These are phyloP conservation scores for Callaeas wilsoni DNA, from an alignment of 2,113 vertebrate genomes.

Conservation along the genomic window DNA sequence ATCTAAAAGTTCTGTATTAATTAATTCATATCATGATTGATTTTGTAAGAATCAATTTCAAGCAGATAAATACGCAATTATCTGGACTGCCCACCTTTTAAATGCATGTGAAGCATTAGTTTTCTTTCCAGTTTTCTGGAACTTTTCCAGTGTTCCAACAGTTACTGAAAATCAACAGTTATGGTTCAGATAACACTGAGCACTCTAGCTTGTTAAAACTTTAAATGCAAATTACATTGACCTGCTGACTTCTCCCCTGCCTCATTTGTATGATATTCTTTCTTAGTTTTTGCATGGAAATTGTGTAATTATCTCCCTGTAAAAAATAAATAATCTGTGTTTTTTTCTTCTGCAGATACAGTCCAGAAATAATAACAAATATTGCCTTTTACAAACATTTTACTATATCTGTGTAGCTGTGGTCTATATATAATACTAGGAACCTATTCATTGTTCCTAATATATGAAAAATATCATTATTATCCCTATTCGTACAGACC, in stretches of 20 bases:
- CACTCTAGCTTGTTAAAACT: neutral
- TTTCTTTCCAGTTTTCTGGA: neutral
- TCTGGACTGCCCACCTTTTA: neutral
- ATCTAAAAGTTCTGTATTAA: neutral
- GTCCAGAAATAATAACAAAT: neutral
- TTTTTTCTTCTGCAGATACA: neutral
- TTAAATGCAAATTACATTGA: neutral
- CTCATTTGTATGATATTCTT: neutral
- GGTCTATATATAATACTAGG: neutral
- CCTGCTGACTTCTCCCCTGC: neutral
- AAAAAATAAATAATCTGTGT: neutral
- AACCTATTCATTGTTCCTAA: neutral
- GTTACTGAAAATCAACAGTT: neutral
- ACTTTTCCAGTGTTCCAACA: neutral
- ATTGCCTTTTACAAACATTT: neutral
- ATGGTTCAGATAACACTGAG: neutral
- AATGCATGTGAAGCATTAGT: neutral
- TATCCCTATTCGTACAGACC: rapidly evolving
- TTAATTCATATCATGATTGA: neutral
- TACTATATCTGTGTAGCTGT: neutral
- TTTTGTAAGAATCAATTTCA: neutral
- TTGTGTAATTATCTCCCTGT: neutral
- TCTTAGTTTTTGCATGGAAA: neutral
- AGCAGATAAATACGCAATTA: neutral
- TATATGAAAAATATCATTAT: neutral